A percentile compares a stretch with the other conserved stretches of the same genome.
Evolutionary conservation across 1,140 invertebrate genomes (phyloP).

Genomic region (Scaptodrosophila lebanonensis): DNA sequence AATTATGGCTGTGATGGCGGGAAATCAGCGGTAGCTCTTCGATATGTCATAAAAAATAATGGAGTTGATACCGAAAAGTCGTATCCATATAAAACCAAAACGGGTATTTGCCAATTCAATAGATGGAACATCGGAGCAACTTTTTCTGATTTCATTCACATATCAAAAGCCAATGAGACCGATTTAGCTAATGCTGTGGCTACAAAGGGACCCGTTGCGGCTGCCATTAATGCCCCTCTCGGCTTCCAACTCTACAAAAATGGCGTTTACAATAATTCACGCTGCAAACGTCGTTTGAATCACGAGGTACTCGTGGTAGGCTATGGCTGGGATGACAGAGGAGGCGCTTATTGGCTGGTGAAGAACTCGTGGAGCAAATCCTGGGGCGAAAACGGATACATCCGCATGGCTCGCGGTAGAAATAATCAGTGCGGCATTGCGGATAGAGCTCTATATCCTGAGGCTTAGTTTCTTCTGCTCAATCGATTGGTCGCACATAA

Average conservation of each 20-base stretch:
- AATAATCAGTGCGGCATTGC: slow-evolving; percentile 21
- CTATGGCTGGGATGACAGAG: slow-evolving; percentile 82
- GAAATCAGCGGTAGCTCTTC: slow-evolving; percentile 84
- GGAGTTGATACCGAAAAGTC: slow-evolving; percentile 83
- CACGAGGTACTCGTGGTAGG: slow-evolving; percentile 82
- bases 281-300: slow-evolving; percentile 76
- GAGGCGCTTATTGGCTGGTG: slow-evolving; percentile 81
- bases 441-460: background rate
- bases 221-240: slow-evolving; percentile 5
- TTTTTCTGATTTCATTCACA: slow-evolving; percentile 78
- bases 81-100: slow-evolving; percentile 85
- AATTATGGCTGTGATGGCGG: slow-evolving; percentile 92
- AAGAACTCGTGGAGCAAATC: slow-evolving; percentile 80
- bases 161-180: slow-evolving; percentile 81
- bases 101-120: slow-evolving; percentile 75
- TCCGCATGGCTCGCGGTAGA: slow-evolving; percentile 80
- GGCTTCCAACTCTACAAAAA: slow-evolving; percentile 4
- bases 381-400: slow-evolving; percentile 81
- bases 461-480: slow-evolving; percentile 2
- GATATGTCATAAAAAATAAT: slow-evolving; percentile 87
- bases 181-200: slow-evolving; percentile 84
- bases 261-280: slow-evolving; percentile 1
- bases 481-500: too few species aligned
- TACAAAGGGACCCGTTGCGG: slow-evolving; percentile 85
- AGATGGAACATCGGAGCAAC: slow-evolving; percentile 11